Evolutionary conservation across 1,140 invertebrate species (phyloP), one percentile per base, ranked within the genome.

Genomic region (Drosophila erecta): DNA sequence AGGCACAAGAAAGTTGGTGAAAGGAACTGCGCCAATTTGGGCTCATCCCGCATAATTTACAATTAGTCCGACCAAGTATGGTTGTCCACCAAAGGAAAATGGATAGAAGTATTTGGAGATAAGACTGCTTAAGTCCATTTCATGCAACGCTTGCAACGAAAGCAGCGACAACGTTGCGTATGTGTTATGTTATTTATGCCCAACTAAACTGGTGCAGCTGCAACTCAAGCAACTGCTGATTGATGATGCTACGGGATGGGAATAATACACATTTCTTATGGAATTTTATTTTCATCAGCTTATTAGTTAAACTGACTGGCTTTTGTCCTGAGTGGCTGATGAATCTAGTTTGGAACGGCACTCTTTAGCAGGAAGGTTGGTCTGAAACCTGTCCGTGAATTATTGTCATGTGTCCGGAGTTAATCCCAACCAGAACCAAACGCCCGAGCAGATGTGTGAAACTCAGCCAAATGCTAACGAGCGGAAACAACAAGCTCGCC

Each of bases 1-100:
- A 17, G 17, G 35, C 41, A 54, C 30, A 58, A 15, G 37, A 49
- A 20, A 38, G 20, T 11, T 49, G 12, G 8, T 14, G 54, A n/a
- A 33, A 57, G 4, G 37, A 49, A 37, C 64, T 46, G 59, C 59
- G 27, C 17, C 62, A 73, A 69, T 74, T 57, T 50, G 65, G 24
- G 49, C 15, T 35, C 44, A 24, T 15, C 53, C 54, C 58, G 62
- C 61, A 64, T 83, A 76, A 76, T 87, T 83, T 89, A 83, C 76
- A 86, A 87, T 81, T 86, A 87, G 67, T 35, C 61, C 71, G 47
- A 41, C 59, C 24, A 56, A 47, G 49, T 27, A 69, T 66, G 47
- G 37, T 49, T 81, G 79, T 67, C 67, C 44, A 47, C 61, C 38
- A 43, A 44, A 64, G 15, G 17, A 35, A 22, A 55, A 55, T 67